phyloP scores from a whole-genome alignment of 2,113 vertebrate species.

The Mixornis gularis region DNA sequence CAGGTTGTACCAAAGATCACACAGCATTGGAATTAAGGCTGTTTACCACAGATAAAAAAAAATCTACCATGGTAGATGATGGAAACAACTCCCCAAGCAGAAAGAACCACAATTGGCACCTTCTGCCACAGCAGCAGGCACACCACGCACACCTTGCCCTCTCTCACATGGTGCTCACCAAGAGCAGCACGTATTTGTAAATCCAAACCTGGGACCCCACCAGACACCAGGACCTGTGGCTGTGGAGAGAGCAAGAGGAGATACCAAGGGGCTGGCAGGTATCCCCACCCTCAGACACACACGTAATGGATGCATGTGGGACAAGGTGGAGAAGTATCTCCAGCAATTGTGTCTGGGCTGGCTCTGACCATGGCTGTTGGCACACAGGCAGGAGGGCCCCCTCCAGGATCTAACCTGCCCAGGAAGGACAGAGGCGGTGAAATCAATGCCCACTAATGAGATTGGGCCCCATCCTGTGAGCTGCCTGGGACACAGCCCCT shows the following conservation, averaged over 20 bases:
- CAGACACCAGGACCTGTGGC: neutral
- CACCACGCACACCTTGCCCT: neutral
- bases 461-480: neutral
- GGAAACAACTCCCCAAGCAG: neutral
- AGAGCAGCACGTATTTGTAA: accelerated
- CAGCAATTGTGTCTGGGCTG: neutral
- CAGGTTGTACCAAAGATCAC: neutral
- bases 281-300: neutral
- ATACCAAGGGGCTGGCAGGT: neutral
- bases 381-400: neutral
- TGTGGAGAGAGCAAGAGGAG: neutral
- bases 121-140: neutral
- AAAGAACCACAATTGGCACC: neutral
- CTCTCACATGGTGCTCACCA: accelerated
- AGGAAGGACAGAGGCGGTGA: neutral
- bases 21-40: neutral
- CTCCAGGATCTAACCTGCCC: neutral
- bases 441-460: neutral
- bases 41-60: constrained; percentile 16
- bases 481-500: neutral
- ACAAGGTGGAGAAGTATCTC: neutral
- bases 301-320: accelerated
- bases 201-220: neutral
- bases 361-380: neutral
- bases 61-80: neutral